These are phyloP conservation scores for Pollenia angustigena DNA, from an alignment of 2,888 invertebrate genomes.

Conservation along the genomic window DNA sequence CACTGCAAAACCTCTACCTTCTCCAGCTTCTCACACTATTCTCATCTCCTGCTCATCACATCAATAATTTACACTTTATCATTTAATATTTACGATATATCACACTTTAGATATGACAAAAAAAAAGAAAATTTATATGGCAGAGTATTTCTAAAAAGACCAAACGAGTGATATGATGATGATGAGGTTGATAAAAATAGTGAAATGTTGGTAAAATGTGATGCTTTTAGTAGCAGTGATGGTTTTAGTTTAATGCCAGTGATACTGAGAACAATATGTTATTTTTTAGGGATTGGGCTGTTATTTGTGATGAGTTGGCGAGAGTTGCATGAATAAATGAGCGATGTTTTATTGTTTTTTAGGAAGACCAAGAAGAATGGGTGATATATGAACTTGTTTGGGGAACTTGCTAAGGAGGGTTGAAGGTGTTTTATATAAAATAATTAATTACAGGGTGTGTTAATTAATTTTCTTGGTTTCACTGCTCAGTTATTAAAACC, in stretches of 20 bases:
- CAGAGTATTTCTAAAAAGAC: slow-evolving; percentile 15
- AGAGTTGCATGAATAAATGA: slow-evolving; percentile 33
- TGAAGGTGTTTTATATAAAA: slow-evolving; percentile 24
- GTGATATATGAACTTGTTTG: slow-evolving; percentile 1
- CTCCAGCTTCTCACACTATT: background rate
- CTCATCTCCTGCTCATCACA: slow-evolving; percentile 33
- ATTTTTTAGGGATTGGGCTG: slow-evolving; percentile 26
- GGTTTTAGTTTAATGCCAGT: background rate
- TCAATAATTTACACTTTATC: slow-evolving; percentile 62
- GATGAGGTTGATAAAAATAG: background rate
- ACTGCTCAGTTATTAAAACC: too few species aligned
- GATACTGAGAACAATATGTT: slow-evolving; percentile 35
- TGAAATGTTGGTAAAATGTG: background rate
- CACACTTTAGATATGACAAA: slow-evolving; percentile 19
- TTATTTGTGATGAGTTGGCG: slow-evolving; percentile 40
- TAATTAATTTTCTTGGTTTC: too few species aligned
- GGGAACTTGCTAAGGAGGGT: background rate
- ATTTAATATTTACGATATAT: slow-evolving; percentile 58
- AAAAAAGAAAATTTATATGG: background rate
- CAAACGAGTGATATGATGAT: slow-evolving; percentile 25
- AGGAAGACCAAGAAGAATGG: background rate
- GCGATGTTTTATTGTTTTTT: slow-evolving; percentile 26
- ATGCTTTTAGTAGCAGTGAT: background rate
- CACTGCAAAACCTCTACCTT: background rate
- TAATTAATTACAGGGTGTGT: too few species aligned